These are phyloP conservation scores for Caenorhabditis parvicauda DNA, from an alignment of 2,888 invertebrate species.

Conservation along the genomic window DNA sequence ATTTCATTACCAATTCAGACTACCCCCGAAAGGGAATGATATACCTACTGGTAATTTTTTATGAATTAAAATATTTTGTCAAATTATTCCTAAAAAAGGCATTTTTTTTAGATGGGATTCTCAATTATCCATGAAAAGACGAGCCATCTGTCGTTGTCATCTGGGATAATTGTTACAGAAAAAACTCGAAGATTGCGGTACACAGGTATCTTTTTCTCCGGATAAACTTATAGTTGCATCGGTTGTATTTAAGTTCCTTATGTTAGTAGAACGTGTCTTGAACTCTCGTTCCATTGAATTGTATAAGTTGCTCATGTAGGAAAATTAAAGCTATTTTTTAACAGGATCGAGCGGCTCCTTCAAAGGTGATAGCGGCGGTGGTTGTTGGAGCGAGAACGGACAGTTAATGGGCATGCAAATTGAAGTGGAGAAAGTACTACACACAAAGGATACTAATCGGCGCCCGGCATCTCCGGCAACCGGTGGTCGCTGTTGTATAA, in stretches of 20 bases:
- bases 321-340: slow-evolving; percentile 2
- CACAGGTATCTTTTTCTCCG: slow-evolving; percentile 7
- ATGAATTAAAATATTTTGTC: slow-evolving; percentile 13
- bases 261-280: background rate
- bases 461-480: slow-evolving; percentile 19
- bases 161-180: slow-evolving; percentile 20
- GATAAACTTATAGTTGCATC: slow-evolving; percentile 8
- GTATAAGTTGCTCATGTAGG: slow-evolving; percentile 5
- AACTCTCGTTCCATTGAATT: background rate
- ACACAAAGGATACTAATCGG: slow-evolving; percentile 11
- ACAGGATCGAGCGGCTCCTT: slow-evolving; percentile 23
- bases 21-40: slow-evolving; percentile 19
- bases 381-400: slow-evolving; percentile 24
- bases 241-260: slow-evolving; percentile 5
- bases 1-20: slow-evolving; percentile 12
- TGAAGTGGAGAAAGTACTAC: slow-evolving; percentile 13
- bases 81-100: slow-evolving; percentile 13
- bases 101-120: slow-evolving; percentile 24
- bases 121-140: slow-evolving; percentile 23
- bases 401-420: slow-evolving; percentile 23
- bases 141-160: slow-evolving; percentile 16
- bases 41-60: slow-evolving; percentile 26
- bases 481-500: slow-evolving; percentile 17
- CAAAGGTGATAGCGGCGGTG: slow-evolving; percentile 25
- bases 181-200: slow-evolving; percentile 19